Evolutionary conservation across 2,888 invertebrate genomes (phyloP), one percentile per base, ranked within the genome.

Genomic region (Muscina levida): DNA sequence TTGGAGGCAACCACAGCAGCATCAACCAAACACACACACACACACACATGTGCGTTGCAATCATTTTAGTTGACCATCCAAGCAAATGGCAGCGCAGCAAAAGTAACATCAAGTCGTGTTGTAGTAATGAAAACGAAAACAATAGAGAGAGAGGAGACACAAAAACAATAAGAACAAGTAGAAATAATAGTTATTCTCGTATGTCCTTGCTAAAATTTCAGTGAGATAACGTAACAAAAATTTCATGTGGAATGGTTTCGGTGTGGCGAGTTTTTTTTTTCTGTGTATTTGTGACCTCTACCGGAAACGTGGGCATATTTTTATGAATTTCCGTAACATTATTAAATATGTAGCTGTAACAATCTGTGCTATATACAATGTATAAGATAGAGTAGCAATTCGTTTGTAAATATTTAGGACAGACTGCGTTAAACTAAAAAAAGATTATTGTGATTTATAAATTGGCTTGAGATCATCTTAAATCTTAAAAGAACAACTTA

Each of bases 101-200:
- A 51, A 51, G 51, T 17, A 57, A 67, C 56, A 62, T 72, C 67
- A 62, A 74, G 65, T 71, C 62, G 56, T 37, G 57, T 72, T 42
- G 31, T 72, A 75, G 71, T 70, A 79, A 82, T 71, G 66, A 81
- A 77, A 81, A 68, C n/a, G 65, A 77, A 77, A 78, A 72, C 66
- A 72, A 77, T 37, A 65, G 44, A 71, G 48, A 65, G 62, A 48
- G n/a, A 65, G 42, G n/a, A 31, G 8, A 31, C 31, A 31, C 31
- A 79, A 44, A 68, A 72, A 31, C 31, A 79, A 44, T 65, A 72
- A 46, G 44, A 72, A 19, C 62, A 51, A 11, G 11, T 46, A 37
- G 24, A 56, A 72, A 65, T 26, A 59, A 65, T 17, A 37, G 13
- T 62, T 22, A 10, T 39, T 17, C 37, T 59, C 37, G 6, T 67